Conservation (phyloP, 1,140 invertebrate genomes). For the Cydia fagiglandana region DNA sequence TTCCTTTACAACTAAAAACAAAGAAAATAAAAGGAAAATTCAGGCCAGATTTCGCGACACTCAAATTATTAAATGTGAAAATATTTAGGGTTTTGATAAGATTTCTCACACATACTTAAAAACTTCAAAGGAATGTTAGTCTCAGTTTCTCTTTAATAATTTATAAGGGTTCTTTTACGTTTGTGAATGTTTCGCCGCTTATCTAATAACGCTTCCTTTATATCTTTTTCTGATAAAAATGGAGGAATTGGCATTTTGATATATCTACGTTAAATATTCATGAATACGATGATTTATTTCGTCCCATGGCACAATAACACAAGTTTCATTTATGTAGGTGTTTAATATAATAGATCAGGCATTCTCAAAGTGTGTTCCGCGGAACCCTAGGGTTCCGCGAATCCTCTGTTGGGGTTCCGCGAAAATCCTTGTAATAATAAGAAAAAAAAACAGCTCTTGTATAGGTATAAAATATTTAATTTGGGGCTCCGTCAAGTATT, state of each 20-base stretch:
- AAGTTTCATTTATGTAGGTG: too few species aligned
- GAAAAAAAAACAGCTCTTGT: too few species aligned
- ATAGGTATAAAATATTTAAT: too few species aligned
- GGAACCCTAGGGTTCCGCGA: too few species aligned
- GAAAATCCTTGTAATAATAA: too few species aligned
- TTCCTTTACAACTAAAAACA: not conserved
- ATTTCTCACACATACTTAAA: not conserved
- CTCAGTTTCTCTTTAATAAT: not conserved
- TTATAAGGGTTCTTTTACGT: not conserved
- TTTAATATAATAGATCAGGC: too few species aligned
- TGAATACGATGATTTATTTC: too few species aligned
- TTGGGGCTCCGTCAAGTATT: too few species aligned
- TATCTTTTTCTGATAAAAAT: not conserved
- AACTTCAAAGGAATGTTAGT: not conserved
- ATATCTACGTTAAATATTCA: too few species aligned
- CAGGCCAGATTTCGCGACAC: not conserved
- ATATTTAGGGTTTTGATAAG: not conserved
- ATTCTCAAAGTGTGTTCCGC: too few species aligned
- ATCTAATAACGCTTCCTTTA: constrained; percentile 5
- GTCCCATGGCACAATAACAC: too few species aligned
- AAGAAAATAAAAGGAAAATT: not conserved
- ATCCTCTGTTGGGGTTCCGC: too few species aligned
- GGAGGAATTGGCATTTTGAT: not conserved
- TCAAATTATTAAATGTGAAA: not conserved
- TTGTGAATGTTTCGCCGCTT: not conserved